Base-by-base conservation (phyloP, 2,888 invertebrate genomes). In the Serrognathus titanus region DNA sequence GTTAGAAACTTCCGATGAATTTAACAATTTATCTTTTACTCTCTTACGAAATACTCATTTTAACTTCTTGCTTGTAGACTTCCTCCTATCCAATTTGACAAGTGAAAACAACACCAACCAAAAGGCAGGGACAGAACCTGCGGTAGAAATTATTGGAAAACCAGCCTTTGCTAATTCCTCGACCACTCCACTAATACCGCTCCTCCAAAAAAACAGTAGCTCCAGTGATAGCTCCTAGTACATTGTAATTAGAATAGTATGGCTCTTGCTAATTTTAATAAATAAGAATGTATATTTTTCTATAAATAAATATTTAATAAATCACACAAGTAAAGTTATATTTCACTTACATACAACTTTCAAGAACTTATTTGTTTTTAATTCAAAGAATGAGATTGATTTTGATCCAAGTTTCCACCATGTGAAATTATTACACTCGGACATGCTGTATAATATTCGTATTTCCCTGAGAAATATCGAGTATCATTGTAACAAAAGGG, bases 71-170 rank as follows among this genome's bases (percentile, higher is more conserved):
- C 53, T 58, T 58, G 50, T 51, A 54, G 58, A 58, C 58, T 46
- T 50, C 46, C 49, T 54, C 53, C 53, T 51, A 50, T 50, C 58
- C 58, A 58, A 58, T 58, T 48, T 54, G 54, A 58, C 53, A 58
- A 58, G 53, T 37, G 48, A 48, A 35, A 48, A 48, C 31, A 38
- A 43, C 16, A 43, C 39, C 20, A 46, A 55, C 38, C 53, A 46
- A 31, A 43, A 38, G 48, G 57, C 48, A 35, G 56, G 48, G 43
- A 48, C 51, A 31, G 40, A 51, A 37, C 51, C 56, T 51, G 46
- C 57, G 52, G 49, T 53, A 52, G 48, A 48, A 36, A 49, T 49
- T 48, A 57, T 48, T 51, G 57, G 53, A 47, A 37, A 13, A 35
- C 39, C 50, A 48, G 51, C 35, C 39, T 52, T 49, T 20, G 53